A percentile compares a stretch with the other conserved stretches of the same genome.
Evolutionary conservation across 2,113 vertebrate species (phyloP).

Genomic region (Jaculus jaculus): DNA sequence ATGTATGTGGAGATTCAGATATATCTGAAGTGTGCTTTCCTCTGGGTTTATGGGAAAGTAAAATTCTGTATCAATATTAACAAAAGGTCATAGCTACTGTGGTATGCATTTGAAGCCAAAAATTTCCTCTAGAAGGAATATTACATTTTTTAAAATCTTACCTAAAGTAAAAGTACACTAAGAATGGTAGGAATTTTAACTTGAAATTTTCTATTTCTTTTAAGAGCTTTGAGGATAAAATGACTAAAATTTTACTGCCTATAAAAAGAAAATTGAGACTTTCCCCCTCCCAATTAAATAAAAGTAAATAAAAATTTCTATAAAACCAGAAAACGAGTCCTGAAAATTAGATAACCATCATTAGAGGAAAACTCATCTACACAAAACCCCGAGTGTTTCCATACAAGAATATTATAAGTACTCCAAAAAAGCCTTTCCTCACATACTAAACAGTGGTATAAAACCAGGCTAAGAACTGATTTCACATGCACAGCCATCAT

Average conservation of each 20-base stretch:
- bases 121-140: not conserved
- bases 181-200: not conserved
- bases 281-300: constrained; percentile 26
- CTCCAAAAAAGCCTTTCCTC: constrained; percentile 35
- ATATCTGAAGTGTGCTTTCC: not conserved
- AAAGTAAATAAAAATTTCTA: constrained; percentile 33
- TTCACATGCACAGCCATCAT: not conserved
- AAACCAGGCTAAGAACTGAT: not conserved
- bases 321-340: constrained; percentile 30
- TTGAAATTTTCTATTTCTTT: not conserved
- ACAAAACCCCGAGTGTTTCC: not conserved
- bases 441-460: not conserved
- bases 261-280: not conserved
- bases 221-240: constrained; percentile 12
- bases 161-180: constrained; percentile 31
- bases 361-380: constrained; percentile 19
- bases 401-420: constrained; percentile 30
- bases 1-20: not conserved
- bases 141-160: constrained; percentile 6
- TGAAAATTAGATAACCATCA: constrained; percentile 20
- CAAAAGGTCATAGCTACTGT: not conserved
- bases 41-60: constrained; percentile 26
- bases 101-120: not conserved
- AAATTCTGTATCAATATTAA: constrained; percentile 21
- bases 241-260: constrained; percentile 40